Conservation (phyloP, 1,140 invertebrate genomes). For the Oscheius sp. region DNA sequence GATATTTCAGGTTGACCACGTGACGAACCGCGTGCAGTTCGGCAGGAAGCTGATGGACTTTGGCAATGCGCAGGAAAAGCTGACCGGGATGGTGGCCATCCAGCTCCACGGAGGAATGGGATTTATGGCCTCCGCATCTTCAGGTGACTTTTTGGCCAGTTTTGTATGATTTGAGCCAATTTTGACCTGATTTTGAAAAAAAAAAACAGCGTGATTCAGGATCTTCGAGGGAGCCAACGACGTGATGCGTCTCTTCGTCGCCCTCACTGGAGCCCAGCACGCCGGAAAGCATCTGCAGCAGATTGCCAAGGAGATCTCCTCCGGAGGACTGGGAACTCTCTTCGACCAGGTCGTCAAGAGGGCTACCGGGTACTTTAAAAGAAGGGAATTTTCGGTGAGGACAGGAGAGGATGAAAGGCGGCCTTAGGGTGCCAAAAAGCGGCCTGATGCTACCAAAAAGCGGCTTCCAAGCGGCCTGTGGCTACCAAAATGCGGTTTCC, state of each 20-base stretch:
- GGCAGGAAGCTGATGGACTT: slow-evolving; percentile 80
- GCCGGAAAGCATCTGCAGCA: slow-evolving; percentile 58
- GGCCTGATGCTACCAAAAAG: too few relatives aligned
- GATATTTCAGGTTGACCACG: slow-evolving; percentile 84
- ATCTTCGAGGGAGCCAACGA: slow-evolving; percentile 99
- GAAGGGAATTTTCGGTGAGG: too few relatives aligned
- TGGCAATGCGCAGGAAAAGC: slow-evolving; percentile 72
- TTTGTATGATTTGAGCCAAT: too few relatives aligned
- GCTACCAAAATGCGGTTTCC: too few relatives aligned
- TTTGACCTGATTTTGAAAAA: too few relatives aligned
- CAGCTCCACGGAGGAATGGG: slow-evolving; percentile 86
- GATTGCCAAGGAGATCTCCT: slow-evolving; percentile 50
- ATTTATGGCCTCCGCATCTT: too few relatives aligned
- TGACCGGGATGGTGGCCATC: slow-evolving; percentile 70
- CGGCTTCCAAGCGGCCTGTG: too few relatives aligned
- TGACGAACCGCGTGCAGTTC: slow-evolving; percentile 84
- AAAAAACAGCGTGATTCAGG: slow-evolving; percentile 62
- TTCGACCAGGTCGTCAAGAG: slow-evolving; percentile 46
- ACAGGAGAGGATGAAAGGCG: too few relatives aligned
- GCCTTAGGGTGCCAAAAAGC: too few relatives aligned
- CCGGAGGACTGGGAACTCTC: slow-evolving; percentile 45
- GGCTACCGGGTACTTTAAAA: too few relatives aligned
- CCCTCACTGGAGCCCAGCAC: slow-evolving; percentile 75
- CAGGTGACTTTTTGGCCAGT: too few relatives aligned
- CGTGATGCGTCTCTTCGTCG: slow-evolving; percentile 93